Evolutionary conservation across 2,888 invertebrate species (phyloP), one percentile per base, ranked within the genome.

Genomic region (Troides helena): DNA sequence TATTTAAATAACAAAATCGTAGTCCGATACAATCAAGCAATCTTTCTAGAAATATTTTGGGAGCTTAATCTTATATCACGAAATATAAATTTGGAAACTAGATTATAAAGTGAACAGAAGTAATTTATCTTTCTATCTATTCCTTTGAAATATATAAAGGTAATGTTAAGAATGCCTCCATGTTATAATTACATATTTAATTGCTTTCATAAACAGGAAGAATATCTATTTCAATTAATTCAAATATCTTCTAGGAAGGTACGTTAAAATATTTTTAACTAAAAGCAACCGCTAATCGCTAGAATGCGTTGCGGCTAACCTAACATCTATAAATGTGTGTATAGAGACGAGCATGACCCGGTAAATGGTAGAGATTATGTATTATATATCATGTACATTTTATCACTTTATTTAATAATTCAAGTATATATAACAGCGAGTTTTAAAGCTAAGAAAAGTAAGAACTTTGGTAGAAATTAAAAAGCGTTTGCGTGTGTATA

Each of bases 271-370:
- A 50, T 25, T 62, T 62, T 62, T 23, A 50, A 62, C 17, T 62
- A 62, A 30, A 62, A 50, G 17, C 62, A 25, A 53, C 62, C 62
- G 18, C 50, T 14, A 21, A 25, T 46, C 12, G 46, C 14, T 23
- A 62, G 46, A 25, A 46, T 62, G 62, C 61, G 43, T 39, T 39
- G 39, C 39, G 61, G 61, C 10, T 50, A 50, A 50, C 62, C 43
- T 4, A 25, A 43, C 43, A 5, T 61, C 18, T n/a, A 61, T 10
- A 43, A 10, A 61, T 8, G 61, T 43, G 39, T 2, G 14, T 10
- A 66, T 1, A 36, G 64, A 58, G 60, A 58, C 57, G 57, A 58
- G 57, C 23, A 23, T n/a, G 23, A 25, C 56, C 56, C 3, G n/a
- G 21, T 14, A 56, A 23, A n/a, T 58, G 10, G 10, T 23, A 23